Base-by-base conservation (phyloP, 2,797 vertebrate species). In the Oryzias sinensis region DNA sequence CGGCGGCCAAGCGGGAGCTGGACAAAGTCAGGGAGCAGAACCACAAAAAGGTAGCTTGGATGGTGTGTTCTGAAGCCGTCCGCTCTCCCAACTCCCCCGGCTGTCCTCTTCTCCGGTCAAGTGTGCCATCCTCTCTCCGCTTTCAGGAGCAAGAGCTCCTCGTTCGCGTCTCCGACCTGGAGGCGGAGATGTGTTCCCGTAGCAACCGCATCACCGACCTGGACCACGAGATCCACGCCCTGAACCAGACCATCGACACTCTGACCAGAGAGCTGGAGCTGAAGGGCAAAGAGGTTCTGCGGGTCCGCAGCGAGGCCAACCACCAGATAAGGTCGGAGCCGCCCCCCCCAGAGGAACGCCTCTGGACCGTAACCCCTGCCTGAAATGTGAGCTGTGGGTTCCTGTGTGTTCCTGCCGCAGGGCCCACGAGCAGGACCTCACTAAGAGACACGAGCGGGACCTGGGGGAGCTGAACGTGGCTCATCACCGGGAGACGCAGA, bases 211-310 rank as follows among this genome's bases (percentile, higher is more conserved):
- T 98, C 88, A 93, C 94, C 4, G 93, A 96, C 56, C 88, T 99
- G 80, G 96, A 98, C 87, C 95, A 94, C 43, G 96, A 99, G 86
- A 93, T 96, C 68, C 93, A 96, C 79, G 92, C 94, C 37, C 93
- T 99, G 56, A 97, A 96, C 56, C 94, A 98, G 87, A 98, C 94
- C 74, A 95, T 98, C 65, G 93, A 88, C 89, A 93, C 94, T 2
- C 83, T 99, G 76, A 98, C 97, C 15, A 93, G 96, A 74, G 97
- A 98, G 84, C 84, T 99, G 86, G 97, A 99, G 82, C 90, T 94
- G 58, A 98, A 98, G 88, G 97, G 96, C 65, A 97, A 98, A 76
- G 97, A 99, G 89, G 94, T 99, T 70, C 94, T 99, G 69, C 91
- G 94, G 79, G 93, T 97, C 76, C 95, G 95, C 58, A 96, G 96